Percentiles rank a stretch among this genome's conserved stretches.
Evolutionary conservation across 2,113 vertebrate species (phyloP).

Genomic region (Pithys albifrons): DNA sequence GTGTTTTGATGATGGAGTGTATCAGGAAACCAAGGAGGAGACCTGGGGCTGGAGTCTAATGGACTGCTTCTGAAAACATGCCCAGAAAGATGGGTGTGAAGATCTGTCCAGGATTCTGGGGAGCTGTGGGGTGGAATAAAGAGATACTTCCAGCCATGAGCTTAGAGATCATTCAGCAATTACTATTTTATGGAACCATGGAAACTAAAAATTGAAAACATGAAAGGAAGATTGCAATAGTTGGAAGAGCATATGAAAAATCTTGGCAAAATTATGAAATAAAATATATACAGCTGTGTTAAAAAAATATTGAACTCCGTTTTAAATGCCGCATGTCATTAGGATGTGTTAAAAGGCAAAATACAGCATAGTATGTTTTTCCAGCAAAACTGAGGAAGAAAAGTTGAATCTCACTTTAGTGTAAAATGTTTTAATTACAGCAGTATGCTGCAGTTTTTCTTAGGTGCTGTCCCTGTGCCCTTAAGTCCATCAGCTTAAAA

Average conservation of each 20-base stretch:
- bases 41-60: neutral
- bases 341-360: neutral
- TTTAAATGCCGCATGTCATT: neutral
- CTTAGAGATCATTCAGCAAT: neutral
- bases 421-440: neutral
- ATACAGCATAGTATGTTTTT: neutral
- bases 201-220: neutral
- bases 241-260: neutral
- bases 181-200: neutral
- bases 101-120: neutral
- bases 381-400: neutral
- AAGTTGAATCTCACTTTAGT: neutral
- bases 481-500: neutral
- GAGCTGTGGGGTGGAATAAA: neutral
- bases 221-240: neutral
- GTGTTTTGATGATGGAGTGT: neutral
- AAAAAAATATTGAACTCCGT: slow-evolving; percentile 4
- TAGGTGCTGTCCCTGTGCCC: neutral
- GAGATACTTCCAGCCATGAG: neutral
- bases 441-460: neutral
- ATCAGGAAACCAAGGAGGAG: neutral
- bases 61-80: neutral
- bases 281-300: slow-evolving; percentile 8
- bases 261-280: slow-evolving; percentile 9
- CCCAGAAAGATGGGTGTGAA: neutral